Evolutionary conservation across 1,140 invertebrate genomes (phyloP).

Genomic region (Battus philenor): DNA sequence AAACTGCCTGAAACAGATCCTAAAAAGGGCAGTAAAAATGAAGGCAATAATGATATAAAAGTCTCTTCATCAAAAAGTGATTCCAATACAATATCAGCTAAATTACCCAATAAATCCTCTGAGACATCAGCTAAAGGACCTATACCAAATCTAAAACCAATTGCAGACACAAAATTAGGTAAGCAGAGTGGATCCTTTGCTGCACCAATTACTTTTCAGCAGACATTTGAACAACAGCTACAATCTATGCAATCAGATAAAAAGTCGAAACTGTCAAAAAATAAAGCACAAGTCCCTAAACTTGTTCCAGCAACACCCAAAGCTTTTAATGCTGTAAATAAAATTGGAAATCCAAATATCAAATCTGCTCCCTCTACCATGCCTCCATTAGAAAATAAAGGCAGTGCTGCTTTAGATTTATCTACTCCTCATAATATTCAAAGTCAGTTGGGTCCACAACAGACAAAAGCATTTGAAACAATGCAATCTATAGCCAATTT

Average conservation of each 20-base stretch:
- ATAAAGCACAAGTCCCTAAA: conserved; percentile 68
- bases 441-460: conserved; percentile 64
- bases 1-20: conserved; percentile 74
- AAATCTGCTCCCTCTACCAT: conserved; percentile 29
- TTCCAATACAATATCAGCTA: conserved; percentile 25
- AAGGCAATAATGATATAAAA: conserved; percentile 36
- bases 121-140: conserved; percentile 65
- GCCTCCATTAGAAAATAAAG: conserved; percentile 46
- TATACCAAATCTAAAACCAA: conserved; percentile 73
- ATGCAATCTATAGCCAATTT: conserved; percentile 75
- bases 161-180: conserved; percentile 65
- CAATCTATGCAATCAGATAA: conserved; percentile 63
- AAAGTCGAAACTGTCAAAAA: conserved; percentile 64
- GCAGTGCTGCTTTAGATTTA: conserved; percentile 62
- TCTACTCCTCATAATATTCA: conserved; percentile 67
- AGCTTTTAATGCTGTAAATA: conserved; percentile 52
- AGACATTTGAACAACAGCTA: conserved; percentile 72
- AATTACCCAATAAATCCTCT: conserved; percentile 41
- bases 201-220: conserved; percentile 70
- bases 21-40: conserved; percentile 41
- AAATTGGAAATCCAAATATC: conserved; percentile 34
- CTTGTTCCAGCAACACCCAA: conserved; percentile 59
- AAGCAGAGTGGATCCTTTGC: conserved; percentile 57
- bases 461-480: conserved; percentile 69
- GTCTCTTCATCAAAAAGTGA: conserved; percentile 36